phyloP scores from a whole-genome alignment of 2,888 invertebrate genomes.

The Erpobdella octoculata region DNA sequence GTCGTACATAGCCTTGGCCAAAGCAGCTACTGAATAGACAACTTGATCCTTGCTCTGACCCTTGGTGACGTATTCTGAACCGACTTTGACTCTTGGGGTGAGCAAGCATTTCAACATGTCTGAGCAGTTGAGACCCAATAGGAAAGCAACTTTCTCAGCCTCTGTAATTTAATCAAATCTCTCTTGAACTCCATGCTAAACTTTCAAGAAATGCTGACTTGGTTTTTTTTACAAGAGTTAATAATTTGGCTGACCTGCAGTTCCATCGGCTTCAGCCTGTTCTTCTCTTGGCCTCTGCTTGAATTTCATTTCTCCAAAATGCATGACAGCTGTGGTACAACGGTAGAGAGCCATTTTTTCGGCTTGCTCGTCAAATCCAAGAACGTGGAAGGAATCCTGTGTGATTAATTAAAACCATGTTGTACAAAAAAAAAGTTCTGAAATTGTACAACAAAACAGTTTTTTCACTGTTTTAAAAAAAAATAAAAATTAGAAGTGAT shows the following conservation, averaged over 20 bases:
- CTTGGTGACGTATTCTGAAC: conserved; percentile 97
- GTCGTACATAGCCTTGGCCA: conserved; percentile 55
- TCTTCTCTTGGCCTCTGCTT: conserved; percentile 99
- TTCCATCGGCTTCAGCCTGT: conserved; percentile 60
- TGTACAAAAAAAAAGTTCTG: neutral
- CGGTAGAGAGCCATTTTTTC: conserved; percentile 96
- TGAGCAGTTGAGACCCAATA: conserved; percentile 76
- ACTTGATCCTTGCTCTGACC: conserved; percentile 83
- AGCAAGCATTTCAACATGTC: conserved; percentile 70
- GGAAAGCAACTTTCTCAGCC: conserved; percentile 85
- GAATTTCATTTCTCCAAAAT: conserved; percentile 99
- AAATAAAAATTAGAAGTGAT: neutral
- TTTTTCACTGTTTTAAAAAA: neutral
- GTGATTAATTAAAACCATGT: neutral
- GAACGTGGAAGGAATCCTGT: conserved; percentile 95
- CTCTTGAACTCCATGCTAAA: too few relatives aligned
- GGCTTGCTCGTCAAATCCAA: conserved; percentile 78
- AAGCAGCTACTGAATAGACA: conserved; percentile 53
- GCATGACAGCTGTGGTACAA: conserved; percentile 96
- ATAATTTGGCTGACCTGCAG: conserved; percentile 41
- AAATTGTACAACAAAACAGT: neutral
- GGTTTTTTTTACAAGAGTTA: too few relatives aligned
- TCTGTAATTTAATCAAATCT: conserved; percentile 54
- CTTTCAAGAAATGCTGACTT: too few relatives aligned
- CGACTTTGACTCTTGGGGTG: conserved; percentile 91